Conservation (phyloP, 1,140 invertebrate genomes). For the Formica selysi region DNA sequence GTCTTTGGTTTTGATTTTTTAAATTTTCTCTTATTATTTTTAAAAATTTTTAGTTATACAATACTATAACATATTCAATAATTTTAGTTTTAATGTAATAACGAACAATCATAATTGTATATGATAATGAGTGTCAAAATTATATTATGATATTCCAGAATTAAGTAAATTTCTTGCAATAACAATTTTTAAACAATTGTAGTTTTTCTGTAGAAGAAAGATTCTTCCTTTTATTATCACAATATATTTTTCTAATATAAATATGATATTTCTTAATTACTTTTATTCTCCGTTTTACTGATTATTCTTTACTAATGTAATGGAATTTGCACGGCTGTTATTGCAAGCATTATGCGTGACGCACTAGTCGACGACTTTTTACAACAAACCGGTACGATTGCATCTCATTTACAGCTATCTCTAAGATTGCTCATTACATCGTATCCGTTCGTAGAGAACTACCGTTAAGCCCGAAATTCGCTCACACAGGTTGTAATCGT, state of each 20-base stretch:
- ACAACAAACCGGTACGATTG: slow-evolving; percentile 33
- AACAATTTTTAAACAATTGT: background rate
- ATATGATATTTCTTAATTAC: no score
- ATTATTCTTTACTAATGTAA: background rate
- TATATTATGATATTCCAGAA: no score
- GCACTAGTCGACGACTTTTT: slow-evolving; percentile 9
- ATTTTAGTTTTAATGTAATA: no score
- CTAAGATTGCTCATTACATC: slow-evolving; percentile 56
- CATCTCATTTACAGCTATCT: slow-evolving; percentile 64
- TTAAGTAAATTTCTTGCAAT: background rate
- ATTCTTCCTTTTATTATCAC: no score
- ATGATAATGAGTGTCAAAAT: no score
- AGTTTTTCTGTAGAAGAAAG: background rate
- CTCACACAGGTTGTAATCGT: slow-evolving; percentile 71
- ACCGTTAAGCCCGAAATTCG: slow-evolving; percentile 73
- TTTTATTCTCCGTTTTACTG: background rate
- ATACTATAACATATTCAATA: no score
- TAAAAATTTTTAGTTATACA: no score
- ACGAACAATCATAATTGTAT: no score
- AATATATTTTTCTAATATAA: no score
- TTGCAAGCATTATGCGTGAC: slow-evolving; percentile 10
- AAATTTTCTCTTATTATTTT: no score
- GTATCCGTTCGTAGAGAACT: slow-evolving; percentile 26
- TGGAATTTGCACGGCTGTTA: background rate
- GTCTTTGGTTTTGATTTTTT: no score